A percentile compares a stretch with the other conserved stretches of the same genome.
These are phyloP conservation scores for Pogonus chalceus DNA, from an alignment of 1,140 invertebrate species.

Conservation along the genomic window DNA sequence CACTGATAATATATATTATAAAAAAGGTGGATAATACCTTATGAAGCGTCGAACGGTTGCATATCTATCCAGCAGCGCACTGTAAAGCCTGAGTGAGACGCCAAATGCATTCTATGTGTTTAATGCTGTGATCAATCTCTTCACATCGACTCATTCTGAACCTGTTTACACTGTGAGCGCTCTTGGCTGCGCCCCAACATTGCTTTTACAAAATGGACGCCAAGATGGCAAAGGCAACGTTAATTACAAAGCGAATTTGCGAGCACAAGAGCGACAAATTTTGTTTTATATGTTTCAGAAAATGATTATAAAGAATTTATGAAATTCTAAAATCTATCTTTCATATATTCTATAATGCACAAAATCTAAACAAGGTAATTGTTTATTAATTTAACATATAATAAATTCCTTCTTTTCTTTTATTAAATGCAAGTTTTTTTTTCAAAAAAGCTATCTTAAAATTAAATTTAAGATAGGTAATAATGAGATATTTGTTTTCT, in stretches of 20 bases:
- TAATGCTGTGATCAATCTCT: not conserved
- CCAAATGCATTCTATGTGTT: not conserved
- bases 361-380: too few species aligned
- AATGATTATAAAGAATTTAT: too few species aligned
- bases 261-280: too few species aligned
- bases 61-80: conserved; percentile 13
- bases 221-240: not conserved
- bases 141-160: not conserved
- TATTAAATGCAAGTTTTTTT: too few species aligned
- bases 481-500: too few species aligned
- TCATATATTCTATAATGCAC: too few species aligned
- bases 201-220: not conserved
- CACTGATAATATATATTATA: conserved; percentile 14
- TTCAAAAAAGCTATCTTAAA: too few species aligned
- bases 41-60: conserved; percentile 15
- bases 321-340: too few species aligned
- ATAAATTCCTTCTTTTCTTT: too few species aligned
- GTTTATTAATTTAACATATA: too few species aligned
- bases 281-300: too few species aligned
- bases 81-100: conserved; percentile 18
- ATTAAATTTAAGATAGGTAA: too few species aligned
- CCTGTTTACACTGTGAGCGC: not conserved
- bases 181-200: not conserved
- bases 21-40: conserved; percentile 37
- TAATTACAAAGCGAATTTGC: conserved; percentile 38